Conservation (phyloP, 2,113 vertebrate genomes). For the Corythaixoides concolor region DNA sequence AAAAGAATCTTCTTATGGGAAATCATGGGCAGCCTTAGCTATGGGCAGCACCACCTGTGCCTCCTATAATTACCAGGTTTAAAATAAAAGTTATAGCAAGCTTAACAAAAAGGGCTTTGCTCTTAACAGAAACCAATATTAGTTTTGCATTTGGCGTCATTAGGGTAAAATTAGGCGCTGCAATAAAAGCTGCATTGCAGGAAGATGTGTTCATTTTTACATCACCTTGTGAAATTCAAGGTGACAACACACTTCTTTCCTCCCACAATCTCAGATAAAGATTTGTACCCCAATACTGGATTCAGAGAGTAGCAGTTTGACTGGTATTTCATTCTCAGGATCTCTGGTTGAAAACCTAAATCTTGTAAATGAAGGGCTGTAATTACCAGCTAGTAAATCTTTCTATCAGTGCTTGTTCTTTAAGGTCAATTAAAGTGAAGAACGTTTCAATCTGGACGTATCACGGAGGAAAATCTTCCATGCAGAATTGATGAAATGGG, state of each 20-base stretch:
- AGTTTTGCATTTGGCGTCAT: background rate
- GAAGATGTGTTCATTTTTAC: background rate
- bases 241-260: background rate
- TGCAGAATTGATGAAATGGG: background rate
- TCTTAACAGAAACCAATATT: background rate
- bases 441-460: background rate
- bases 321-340: background rate
- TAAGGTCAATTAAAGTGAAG: slow-evolving; percentile 6
- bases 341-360: background rate
- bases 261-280: background rate
- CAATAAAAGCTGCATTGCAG: background rate
- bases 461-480: background rate
- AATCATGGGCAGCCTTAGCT: background rate
- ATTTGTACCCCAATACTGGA: background rate
- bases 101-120: background rate
- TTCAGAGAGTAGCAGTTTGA: background rate
- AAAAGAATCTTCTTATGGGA: background rate
- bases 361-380: background rate
- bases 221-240: background rate
- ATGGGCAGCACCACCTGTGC: background rate
- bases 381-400: slow-evolving; percentile 39
- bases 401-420: slow-evolving; percentile 15
- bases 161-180: background rate
- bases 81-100: background rate
- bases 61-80: background rate